Conservation (phyloP, 2,113 vertebrate species). For the Pleuronectes platessa region DNA sequence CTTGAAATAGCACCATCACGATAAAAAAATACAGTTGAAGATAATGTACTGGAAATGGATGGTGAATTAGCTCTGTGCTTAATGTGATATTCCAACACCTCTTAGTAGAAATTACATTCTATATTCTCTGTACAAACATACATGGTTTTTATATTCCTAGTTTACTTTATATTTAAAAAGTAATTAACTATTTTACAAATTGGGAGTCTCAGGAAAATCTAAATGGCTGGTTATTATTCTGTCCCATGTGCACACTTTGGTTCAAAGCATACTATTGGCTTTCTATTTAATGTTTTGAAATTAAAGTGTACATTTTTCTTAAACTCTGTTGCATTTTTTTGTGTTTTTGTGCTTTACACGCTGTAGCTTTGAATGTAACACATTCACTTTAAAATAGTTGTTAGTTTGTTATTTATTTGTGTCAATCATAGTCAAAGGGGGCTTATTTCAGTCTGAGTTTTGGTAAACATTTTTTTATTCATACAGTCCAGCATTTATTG, state of each 20-base stretch:
- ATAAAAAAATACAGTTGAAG: not conserved
- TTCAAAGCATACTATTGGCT: too few relatives aligned
- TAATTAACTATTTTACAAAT: not conserved
- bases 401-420: conserved; percentile 37
- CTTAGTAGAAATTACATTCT: not conserved
- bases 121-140: not conserved
- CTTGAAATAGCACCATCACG: not conserved
- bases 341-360: not conserved
- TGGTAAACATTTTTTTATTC: not conserved
- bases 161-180: not conserved
- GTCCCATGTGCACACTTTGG: too few relatives aligned
- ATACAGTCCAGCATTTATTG: not conserved
- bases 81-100: not conserved
- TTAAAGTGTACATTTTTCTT: not conserved
- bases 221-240: too few relatives aligned
- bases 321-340: not conserved
- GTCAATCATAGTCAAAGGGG: not conserved
- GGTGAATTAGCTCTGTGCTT: not conserved
- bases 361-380: not conserved
- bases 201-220: too few relatives aligned
- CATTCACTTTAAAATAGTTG: not conserved
- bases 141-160: not conserved
- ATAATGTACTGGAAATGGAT: not conserved
- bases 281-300: not conserved
- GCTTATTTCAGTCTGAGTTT: not conserved